Percentiles rank a stretch among this genome's conserved stretches.
Evolutionary conservation across 30 jellyfish, hydroid and myxozoan species (phyloP).

Genomic region (Cassiopea xamachana): DNA sequence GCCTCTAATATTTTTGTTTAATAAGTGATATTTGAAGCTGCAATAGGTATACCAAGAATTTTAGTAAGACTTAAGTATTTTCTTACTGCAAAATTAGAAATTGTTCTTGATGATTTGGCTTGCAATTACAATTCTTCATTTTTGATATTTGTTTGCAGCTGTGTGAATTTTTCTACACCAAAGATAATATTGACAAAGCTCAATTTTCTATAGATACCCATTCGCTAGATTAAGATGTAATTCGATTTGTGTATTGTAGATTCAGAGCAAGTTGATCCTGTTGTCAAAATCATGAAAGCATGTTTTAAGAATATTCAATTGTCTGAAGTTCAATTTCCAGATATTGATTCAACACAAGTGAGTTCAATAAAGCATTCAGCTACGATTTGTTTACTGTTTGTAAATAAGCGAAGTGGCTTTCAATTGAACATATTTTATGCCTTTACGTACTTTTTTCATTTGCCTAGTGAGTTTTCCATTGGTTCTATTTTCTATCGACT

Average conservation of each 20-base stretch:
- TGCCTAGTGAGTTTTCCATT: too few species aligned
- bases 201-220: neutral
- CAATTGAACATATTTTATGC: too few species aligned
- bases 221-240: neutral
- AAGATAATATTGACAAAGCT: too few species aligned
- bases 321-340: constrained; percentile 5
- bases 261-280: constrained; percentile 3
- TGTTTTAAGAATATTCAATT: neutral
- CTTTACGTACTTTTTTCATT: too few species aligned
- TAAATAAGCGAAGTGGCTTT: neutral
- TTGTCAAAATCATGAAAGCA: neutral
- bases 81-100: neutral
- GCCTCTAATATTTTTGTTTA: too few species aligned
- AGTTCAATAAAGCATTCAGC: neutral
- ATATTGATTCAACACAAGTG: constrained; percentile 1
- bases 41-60: too few species aligned
- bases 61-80: neutral
- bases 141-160: neutral
- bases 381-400: neutral
- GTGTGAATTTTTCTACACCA: neutral
- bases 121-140: neutral
- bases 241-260: neutral
- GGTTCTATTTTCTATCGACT: too few species aligned
- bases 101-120: neutral
- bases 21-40: too few species aligned